Base-by-base conservation (phyloP, 2,888 invertebrate genomes). In the Philonicus albiceps region DNA sequence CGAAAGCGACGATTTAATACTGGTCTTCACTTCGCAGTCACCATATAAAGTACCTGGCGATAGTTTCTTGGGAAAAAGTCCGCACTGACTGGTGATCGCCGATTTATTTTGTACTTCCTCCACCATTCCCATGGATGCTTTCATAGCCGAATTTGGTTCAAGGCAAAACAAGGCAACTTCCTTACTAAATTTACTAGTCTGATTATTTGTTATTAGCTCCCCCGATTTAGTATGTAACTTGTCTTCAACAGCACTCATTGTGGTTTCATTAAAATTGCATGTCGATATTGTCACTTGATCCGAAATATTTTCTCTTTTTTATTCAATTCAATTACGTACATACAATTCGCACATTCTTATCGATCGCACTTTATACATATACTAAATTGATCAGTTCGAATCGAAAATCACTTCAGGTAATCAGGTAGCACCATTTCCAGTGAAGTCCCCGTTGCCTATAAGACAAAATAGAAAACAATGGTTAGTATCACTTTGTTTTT, bases 151-250 rank as follows among this genome's bases (percentile, higher is more conserved):
- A 84, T 76, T 64, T 5, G 55, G 43, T 11, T 75, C 64, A 84
- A 87, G 19, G 91, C 90, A 88, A 91, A 92, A 89, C 92, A 92
- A 53, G 22, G 92, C 91, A 89, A 91, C 92, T 90, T 92, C 92
- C 89, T 90, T 90, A 90, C 83, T 89, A 88, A 22, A 64, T 64
- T 85, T 88, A 86, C 75, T 86, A 85, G 86, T 73, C 73, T 84
- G 84, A 73, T 73, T 43, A 43, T 53, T 34, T 13, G 40, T 37
- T 40, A 34, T n/a, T 16, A 84, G 16, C 40, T 84, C 27, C 2
- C 72, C 37, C 19, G 84, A 84, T 16, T 73, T 84, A 27, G 22
- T 30, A 16, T 37, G 43, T 16, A 84, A n/a, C 43, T 84, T 37
- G 11, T 84, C 84, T 40, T 22, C 43, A 27, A 37, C 73, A 27